These are phyloP conservation scores for Thereva unica DNA, from an alignment of 2,888 invertebrate species.

Conservation along the genomic window DNA sequence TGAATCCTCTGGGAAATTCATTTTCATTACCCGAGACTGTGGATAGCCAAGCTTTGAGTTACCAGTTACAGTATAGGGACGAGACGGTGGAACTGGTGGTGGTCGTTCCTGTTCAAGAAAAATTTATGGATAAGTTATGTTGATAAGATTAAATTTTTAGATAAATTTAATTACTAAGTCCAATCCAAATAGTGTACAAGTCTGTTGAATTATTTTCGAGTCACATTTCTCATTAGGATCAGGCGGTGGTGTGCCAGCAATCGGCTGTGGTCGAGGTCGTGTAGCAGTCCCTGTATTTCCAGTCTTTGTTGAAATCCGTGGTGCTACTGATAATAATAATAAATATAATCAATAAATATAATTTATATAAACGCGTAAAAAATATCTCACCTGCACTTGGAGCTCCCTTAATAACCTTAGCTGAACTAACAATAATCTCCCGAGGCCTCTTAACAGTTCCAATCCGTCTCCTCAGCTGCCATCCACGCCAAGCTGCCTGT, in stretches of 20 bases:
- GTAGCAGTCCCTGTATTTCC: slow-evolving; percentile 60
- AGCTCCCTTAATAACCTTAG: slow-evolving; percentile 48
- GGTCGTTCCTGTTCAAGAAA: slow-evolving; percentile 72
- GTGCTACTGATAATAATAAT: slow-evolving; percentile 45
- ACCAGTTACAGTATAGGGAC: slow-evolving; percentile 87
- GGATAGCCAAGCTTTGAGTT: slow-evolving; percentile 92
- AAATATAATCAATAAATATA: slow-evolving; percentile 1
- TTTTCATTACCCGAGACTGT: slow-evolving; percentile 88
- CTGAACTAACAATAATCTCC: slow-evolving; percentile 45
- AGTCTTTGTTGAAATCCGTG: slow-evolving; percentile 54
- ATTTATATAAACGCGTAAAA: neutral
- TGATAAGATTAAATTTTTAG: slow-evolving; percentile 12
- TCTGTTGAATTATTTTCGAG: slow-evolving; percentile 85
- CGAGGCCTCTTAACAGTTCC: slow-evolving; percentile 58
- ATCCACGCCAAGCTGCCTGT: slow-evolving; percentile 84
- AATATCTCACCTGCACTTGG: slow-evolving; percentile 50
- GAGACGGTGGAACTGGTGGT: slow-evolving; percentile 87
- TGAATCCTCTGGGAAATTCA: slow-evolving; percentile 75
- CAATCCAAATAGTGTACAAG: slow-evolving; percentile 86
- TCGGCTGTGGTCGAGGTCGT: slow-evolving; percentile 86
- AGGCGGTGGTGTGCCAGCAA: slow-evolving; percentile 87
- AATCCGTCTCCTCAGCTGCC: slow-evolving; percentile 71
- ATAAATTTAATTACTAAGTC: slow-evolving; percentile 69
- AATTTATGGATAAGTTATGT: slow-evolving; percentile 35
- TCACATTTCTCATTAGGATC: slow-evolving; percentile 85